Conservation (phyloP, 2,888 invertebrate genomes). For the Urechis unicinctus region DNA sequence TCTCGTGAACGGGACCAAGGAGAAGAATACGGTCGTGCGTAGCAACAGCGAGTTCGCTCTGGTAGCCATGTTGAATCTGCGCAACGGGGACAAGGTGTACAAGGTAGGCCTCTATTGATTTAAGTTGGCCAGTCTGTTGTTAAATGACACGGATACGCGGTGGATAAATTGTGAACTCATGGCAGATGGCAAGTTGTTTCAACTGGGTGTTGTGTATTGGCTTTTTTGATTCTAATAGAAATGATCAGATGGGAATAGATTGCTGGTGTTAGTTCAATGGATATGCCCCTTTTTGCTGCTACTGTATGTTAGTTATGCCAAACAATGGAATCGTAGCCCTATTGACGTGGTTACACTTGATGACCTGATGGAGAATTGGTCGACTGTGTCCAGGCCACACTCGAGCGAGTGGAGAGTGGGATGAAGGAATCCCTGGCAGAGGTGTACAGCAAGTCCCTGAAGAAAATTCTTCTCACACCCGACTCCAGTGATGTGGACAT, state of each 20-base stretch:
- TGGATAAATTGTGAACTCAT: too few species aligned
- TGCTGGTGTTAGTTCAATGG: too few species aligned
- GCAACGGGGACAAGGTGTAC: conserved; percentile 53
- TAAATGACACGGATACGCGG: too few species aligned
- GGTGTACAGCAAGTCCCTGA: conserved; percentile 80
- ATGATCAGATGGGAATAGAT: too few species aligned
- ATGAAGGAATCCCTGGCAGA: conserved; percentile 83
- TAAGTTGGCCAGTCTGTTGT: not conserved
- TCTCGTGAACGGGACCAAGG: conserved; percentile 95
- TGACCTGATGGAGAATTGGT: too few species aligned
- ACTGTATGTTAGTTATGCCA: too few species aligned
- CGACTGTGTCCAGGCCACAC: conserved; percentile 63
- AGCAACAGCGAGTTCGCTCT: conserved; percentile 89
- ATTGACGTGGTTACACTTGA: too few species aligned
- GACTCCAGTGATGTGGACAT: conserved; percentile 78
- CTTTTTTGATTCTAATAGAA: too few species aligned
- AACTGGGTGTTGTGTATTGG: too few species aligned
- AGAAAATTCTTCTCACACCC: conserved; percentile 68
- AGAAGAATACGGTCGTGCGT: conserved; percentile 92
- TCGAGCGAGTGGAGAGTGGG: conserved; percentile 73
- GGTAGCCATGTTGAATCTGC: conserved; percentile 74
- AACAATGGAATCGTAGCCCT: too few species aligned
- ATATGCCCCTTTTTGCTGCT: too few species aligned
- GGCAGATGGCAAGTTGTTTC: too few species aligned
- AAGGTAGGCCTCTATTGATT: conserved; percentile 18